These are phyloP conservation scores for Frankliniella intonsa DNA, from an alignment of 2,888 invertebrate species.

Conservation along the genomic window DNA sequence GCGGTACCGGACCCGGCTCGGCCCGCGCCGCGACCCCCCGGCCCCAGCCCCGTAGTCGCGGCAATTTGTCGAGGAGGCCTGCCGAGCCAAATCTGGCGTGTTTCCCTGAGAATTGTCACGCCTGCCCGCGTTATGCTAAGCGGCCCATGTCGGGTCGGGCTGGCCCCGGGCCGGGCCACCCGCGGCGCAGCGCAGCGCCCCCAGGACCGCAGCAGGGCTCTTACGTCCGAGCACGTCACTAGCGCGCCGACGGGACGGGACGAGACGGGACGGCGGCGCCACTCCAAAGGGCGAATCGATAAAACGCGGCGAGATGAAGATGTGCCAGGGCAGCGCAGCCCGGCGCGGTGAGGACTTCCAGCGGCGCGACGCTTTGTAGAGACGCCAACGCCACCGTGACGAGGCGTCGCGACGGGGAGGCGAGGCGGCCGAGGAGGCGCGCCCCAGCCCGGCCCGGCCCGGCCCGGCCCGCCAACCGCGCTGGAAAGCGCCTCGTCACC, in stretches of 20 bases:
- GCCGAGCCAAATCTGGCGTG: conserved; percentile 5
- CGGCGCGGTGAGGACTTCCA: neutral
- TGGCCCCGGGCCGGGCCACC: neutral
- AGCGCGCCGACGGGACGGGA: neutral
- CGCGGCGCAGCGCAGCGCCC: neutral
- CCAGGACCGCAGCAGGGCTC: neutral
- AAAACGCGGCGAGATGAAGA: neutral
- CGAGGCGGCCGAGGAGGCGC: neutral
- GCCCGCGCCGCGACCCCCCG: neutral
- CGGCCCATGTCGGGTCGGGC: neutral
- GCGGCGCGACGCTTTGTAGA: neutral
- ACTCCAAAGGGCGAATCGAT: neutral
- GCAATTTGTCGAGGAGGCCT: neutral
- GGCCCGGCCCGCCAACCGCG: neutral
- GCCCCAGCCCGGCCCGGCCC: neutral
- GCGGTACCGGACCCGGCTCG: neutral
- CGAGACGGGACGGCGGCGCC: neutral
- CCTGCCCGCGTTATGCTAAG: conserved; percentile 8
- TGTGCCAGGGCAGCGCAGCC: neutral
- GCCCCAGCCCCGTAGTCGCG: neutral
- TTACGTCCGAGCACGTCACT: neutral
- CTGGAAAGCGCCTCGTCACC: neutral
- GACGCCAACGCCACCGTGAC: neutral
- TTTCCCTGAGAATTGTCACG: neutral
- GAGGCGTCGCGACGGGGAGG: neutral